Evolutionary conservation across 2,888 invertebrate genomes (phyloP).

Genomic region (Diabrotica balteata): DNA sequence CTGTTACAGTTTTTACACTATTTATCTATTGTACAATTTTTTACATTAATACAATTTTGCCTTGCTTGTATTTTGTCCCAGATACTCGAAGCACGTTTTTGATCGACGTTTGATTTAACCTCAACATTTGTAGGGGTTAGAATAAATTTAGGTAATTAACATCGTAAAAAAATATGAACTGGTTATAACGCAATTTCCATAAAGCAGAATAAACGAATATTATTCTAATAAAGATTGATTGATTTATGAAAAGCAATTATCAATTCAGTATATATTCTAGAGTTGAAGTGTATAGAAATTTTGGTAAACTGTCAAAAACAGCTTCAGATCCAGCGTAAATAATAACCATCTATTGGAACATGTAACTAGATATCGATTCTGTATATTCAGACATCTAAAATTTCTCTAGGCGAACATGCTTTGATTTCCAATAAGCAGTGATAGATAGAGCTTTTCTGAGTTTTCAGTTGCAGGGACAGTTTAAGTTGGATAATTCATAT

Average conservation of each 20-base stretch:
- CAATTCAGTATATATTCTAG: slow-evolving; percentile 30
- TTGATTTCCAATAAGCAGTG: slow-evolving; percentile 43
- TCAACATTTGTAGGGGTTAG: too few species aligned
- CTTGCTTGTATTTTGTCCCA: too few species aligned
- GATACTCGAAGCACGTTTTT: too few species aligned
- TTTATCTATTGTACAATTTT: too few species aligned
- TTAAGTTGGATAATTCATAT: too few species aligned
- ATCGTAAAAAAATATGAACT: too few species aligned
- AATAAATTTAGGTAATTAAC: too few species aligned
- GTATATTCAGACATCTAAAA: slow-evolving; percentile 38
- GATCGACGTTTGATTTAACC: too few species aligned
- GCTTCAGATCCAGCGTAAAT: slow-evolving; percentile 45
- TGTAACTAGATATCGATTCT: slow-evolving; percentile 50
- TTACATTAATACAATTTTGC: too few species aligned
- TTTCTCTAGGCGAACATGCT: slow-evolving; percentile 36
- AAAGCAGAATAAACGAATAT: slow-evolving; percentile 3
- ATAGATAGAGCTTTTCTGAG: slow-evolving; percentile 33
- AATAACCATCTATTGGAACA: slow-evolving; percentile 50
- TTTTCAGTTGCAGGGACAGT: background rate
- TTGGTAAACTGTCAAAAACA: slow-evolving; percentile 47
- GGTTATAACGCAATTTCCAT: background rate
- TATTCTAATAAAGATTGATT: slow-evolving; percentile 31
- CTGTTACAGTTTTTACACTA: too few species aligned
- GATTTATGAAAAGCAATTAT: slow-evolving; percentile 36
- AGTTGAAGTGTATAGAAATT: slow-evolving; percentile 40